These are phyloP conservation scores for Podarcis raffonei DNA, from an alignment of 2,113 vertebrate species.

Conservation along the genomic window DNA sequence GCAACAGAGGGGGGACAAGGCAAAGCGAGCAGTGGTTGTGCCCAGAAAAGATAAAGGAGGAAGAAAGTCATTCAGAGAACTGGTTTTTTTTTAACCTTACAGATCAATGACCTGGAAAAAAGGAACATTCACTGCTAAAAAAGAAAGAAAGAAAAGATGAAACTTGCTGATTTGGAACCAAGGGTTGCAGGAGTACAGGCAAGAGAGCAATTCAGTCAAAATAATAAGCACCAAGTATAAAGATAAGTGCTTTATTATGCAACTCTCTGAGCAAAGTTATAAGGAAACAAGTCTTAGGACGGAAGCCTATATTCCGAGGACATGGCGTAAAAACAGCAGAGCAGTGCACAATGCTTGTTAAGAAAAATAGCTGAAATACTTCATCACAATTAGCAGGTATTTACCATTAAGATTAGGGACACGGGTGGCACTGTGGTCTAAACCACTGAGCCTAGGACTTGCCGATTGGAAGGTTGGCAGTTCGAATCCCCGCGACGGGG, in stretches of 20 bases:
- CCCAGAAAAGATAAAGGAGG: conserved; percentile 20
- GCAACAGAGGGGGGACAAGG: conserved; percentile 26
- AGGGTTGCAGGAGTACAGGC: neutral
- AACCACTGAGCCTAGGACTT: neutral
- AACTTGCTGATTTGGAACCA: conserved; percentile 57
- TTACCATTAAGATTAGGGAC: neutral
- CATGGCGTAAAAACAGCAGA: neutral
- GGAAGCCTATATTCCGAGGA: neutral
- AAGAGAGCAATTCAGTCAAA: conserved; percentile 19
- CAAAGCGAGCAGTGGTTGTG: conserved; percentile 38
- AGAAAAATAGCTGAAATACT: neutral
- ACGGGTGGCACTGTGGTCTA: too few species aligned
- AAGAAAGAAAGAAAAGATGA: conserved; percentile 13
- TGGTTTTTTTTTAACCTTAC: conserved; percentile 60
- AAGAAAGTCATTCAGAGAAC: neutral
- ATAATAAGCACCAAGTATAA: conserved; percentile 9
- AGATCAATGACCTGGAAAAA: conserved; percentile 68
- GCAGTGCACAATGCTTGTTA: neutral
- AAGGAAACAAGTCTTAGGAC: conserved; percentile 12
- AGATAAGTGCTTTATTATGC: conserved; percentile 32
- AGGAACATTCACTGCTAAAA: conserved; percentile 40
- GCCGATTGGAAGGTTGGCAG: too few species aligned
- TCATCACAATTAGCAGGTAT: neutral
- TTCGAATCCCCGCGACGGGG: too few species aligned
- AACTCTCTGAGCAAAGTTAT: neutral